Evolutionary conservation across 2,797 vertebrate species (phyloP), one percentile per base, ranked within the genome.

Genomic region (Microctenopoma stevenorrisi): DNA sequence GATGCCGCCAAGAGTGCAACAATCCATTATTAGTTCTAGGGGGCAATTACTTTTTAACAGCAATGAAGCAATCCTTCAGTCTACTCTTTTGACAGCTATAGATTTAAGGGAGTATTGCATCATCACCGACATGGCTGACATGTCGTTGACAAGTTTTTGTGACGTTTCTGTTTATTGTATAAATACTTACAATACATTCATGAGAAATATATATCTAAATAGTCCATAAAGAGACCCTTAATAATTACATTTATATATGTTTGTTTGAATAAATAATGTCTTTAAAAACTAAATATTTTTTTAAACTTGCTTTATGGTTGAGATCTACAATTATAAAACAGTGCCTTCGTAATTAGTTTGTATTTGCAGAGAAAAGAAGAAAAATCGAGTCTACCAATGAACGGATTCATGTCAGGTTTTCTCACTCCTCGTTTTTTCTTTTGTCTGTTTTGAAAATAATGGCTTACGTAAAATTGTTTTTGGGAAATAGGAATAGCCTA

Each of bases 81-180:
- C 72, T 52, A 11, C 9, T 28, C 50, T 12, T 66, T 67, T 64
- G 67, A 72, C 48, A 70, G 56, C 44, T 62, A 35, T 22, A 60
- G 64, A 87, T 82, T 83, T 69, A 79, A 72, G 25, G 54, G 15
- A 44, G 59, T 67, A 44, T 38, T 25, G 42, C 8, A 28, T 66
- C 73, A 64, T 74, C 76, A 74, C 62, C 56, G 47, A 72, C 46
- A 64, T 57, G 12, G 40, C 79, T 85, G 77, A 64, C 74, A 84
- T 82, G 22, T 22, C 22, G 22, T 22, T 1, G 22, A 68, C 68
- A 79, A 74, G 59, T 83, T 80, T 84, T 68, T 79, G 63, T 48
- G 61, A 51, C 42, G 76, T 80, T 44, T 81, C 51, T 72, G 46
- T 76, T 54, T 42, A 9, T 25, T 64, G 49, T 50, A 38, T 74